phyloP scores from a whole-genome alignment of 2,113 vertebrate species.

The Dicerorhinus sumatrensis region DNA sequence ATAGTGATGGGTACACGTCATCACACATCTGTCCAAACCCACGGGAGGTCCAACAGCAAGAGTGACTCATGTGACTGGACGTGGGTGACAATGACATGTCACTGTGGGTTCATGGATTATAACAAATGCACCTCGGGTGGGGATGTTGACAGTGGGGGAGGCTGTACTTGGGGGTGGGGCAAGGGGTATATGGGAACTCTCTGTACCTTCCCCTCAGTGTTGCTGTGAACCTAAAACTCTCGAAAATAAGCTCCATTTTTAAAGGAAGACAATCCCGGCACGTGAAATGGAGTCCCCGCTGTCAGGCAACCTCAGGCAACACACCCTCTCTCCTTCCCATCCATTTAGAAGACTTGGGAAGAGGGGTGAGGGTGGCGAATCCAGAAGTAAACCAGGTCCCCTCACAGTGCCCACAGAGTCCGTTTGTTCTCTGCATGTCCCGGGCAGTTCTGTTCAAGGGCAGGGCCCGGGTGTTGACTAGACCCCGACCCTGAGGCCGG shows the following conservation, averaged over 20 bases:
- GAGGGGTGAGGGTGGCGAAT: background rate
- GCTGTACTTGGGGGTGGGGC: too few relatives aligned
- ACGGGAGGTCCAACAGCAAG: background rate
- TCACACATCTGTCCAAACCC: background rate
- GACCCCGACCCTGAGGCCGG: background rate
- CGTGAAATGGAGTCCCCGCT: background rate
- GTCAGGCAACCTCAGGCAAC: background rate
- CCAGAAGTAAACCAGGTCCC: background rate
- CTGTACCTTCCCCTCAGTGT: background rate
- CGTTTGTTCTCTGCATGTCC: background rate
- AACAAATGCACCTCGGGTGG: background rate
- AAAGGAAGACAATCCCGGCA: background rate
- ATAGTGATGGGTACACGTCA: background rate
- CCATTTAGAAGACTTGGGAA: background rate
- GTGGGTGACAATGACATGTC: background rate
- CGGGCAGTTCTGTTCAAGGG: background rate
- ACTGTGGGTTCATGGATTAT: background rate
- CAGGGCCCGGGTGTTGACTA: background rate
- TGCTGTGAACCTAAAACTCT: background rate
- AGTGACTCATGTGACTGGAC: background rate
- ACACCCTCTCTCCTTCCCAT: background rate
- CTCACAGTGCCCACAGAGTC: background rate
- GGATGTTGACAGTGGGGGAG: background rate
- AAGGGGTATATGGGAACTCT: background rate
- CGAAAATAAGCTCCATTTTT: background rate